Evolutionary conservation across 2,797 vertebrate genomes (phyloP), one percentile per base, ranked within the genome.

Genomic region (Lates japonicus): DNA sequence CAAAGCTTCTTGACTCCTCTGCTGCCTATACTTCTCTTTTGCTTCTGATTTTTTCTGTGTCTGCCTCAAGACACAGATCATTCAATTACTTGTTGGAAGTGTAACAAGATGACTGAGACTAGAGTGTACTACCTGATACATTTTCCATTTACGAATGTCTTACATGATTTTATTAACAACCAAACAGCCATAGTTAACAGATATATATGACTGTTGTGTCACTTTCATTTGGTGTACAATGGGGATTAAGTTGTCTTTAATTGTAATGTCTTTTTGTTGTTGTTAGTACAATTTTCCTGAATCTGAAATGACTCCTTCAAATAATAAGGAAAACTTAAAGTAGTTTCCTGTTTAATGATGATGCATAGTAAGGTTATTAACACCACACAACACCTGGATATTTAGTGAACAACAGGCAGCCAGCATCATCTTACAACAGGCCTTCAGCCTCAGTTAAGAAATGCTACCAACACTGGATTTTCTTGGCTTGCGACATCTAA

Each of bases 1-100:
- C 35, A 80, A 51, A 71, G 75, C 62, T 68, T 81, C 52, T 52
- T 9, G 41, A 58, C 69, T 85, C 49, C 39, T 62, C 39, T 82
- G 39, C 59, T 79, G 20, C 25, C 54, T 46, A 12, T 35, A n/a
- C 41, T 52, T 61, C 44, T 69, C 20, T 52, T 51, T 49, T 64
- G 33, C 37, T 68, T 71, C 51, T 0, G 0, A 77, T 65, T 64
- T 51, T 51, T 52, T 41, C 25, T 76, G 67, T 14, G 44, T 66
- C 14, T 64, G 73, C 44, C 41, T 48, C 7, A 7, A 31, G 54
- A 65, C 31, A 49, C 5, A 51, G 35, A 73, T 65, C 0, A 0
- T 5, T 13, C 20, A 66, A 54, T 19, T 39, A 51, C 19, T 44
- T 54, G 17, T 7, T 44, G 13, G 16, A 44, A 60, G 41, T 37